These are phyloP conservation scores for Dromius quadrimaculatus DNA, from an alignment of 2,888 invertebrate genomes.

Conservation along the genomic window DNA sequence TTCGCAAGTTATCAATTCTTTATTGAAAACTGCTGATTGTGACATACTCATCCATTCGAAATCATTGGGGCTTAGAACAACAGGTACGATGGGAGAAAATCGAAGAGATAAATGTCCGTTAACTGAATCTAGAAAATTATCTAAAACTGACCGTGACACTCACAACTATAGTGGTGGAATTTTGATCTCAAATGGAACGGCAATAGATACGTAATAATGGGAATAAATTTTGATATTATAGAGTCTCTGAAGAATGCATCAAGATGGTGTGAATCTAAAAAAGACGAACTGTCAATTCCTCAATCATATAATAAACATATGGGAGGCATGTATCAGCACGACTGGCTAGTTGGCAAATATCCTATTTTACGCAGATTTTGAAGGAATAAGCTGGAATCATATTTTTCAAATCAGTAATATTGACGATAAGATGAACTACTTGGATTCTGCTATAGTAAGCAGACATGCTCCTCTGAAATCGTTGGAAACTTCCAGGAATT, in stretches of 20 bases:
- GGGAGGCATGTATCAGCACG: constrained; percentile 7
- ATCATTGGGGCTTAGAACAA: background rate
- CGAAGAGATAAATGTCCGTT: constrained; percentile 2
- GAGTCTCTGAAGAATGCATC: background rate
- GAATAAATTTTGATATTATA: constrained; percentile 3
- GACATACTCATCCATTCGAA: background rate
- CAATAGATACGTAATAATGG: constrained; percentile 1
- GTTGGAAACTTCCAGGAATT: too few relatives aligned
- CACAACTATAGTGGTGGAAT: background rate
- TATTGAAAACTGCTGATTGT: background rate
- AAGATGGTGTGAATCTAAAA: background rate
- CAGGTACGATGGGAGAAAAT: constrained; percentile 1
- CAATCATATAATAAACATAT: background rate
- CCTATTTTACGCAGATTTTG: too few relatives aligned
- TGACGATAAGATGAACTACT: too few relatives aligned
- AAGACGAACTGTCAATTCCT: background rate
- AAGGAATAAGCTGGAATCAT: too few relatives aligned
- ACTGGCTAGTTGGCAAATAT: background rate
- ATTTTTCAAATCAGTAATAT: too few relatives aligned
- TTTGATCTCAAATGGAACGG: constrained; percentile 2
- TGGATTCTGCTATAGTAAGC: too few relatives aligned
- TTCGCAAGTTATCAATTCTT: background rate
- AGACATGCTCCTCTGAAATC: too few relatives aligned
- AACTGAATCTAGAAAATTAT: background rate
- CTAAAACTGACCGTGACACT: constrained; percentile 1